phyloP scores from a whole-genome alignment of 2,113 vertebrate genomes.

The Alligator mississippiensis region DNA sequence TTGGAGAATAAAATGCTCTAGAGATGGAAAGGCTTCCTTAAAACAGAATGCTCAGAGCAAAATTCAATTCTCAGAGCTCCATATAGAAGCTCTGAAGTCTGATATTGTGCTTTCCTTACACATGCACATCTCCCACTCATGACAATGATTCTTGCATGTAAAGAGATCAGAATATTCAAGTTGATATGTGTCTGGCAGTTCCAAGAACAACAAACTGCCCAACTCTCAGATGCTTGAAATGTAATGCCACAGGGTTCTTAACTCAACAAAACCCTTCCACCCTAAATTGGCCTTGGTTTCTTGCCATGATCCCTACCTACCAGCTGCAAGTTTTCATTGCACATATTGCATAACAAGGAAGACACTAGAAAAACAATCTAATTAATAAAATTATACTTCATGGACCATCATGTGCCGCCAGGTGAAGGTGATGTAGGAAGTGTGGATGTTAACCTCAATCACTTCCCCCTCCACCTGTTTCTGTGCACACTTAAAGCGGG shows the following conservation, averaged over 20 bases:
- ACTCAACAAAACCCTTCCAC: not conserved
- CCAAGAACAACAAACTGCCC: not conserved
- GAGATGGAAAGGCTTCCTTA: not conserved
- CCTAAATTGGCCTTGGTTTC: not conserved
- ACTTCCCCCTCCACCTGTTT: not conserved
- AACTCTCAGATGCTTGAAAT: not conserved
- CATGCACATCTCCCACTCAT: fast-evolving
- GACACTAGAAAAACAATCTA: not conserved
- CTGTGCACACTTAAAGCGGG: not conserved
- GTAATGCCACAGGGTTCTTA: not conserved
- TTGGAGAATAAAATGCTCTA: not conserved
- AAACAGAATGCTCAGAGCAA: not conserved
- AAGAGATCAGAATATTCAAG: not conserved
- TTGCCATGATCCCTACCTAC: not conserved
- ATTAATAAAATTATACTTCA: not conserved
- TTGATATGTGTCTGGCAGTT: not conserved
- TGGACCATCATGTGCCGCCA: not conserved
- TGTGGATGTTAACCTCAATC: not conserved
- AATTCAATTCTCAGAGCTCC: not conserved
- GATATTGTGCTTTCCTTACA: fast-evolving
- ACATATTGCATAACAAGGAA: not conserved
- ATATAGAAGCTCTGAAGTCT: not conserved
- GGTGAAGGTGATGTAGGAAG: not conserved
- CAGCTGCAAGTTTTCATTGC: not conserved
- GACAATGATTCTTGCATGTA: not conserved